Base-by-base conservation (phyloP, 2,113 vertebrate species). In the Podocnemis expansa region DNA sequence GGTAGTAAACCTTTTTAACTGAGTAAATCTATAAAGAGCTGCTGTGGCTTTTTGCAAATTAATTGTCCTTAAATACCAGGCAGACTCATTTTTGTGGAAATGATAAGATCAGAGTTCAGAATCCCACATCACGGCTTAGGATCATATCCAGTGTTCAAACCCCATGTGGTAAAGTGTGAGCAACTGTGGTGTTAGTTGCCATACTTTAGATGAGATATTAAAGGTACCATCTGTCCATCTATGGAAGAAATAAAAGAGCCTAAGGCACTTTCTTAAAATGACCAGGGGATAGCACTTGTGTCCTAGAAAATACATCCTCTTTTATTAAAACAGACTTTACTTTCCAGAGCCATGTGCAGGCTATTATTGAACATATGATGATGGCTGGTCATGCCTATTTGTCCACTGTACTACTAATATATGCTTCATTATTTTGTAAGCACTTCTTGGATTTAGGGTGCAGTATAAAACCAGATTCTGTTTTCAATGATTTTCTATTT, bases 381-480 rank as follows among this genome's bases (percentile, higher is more conserved):
- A 45, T 82, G 67, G 8, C 31, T 80, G 10, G 38, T 93, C 91
- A 87, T 89, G 14, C 56, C 47, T 75, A 4, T 85, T 29, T 83
- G 4, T 76, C 60, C 24, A 0, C 8, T 91, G 24, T 89, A 29
- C 16, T 83, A 24, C 51, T 86, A 38, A 70, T 89, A 87, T 93
- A 60, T 58, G 55, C 2, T 51, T 56, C 90, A 25, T 47, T 81
- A 49, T 45, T 96, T 93, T 54, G 54, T 82, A 63, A 94, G 47
- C 5, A 83, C 54, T 93, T 91, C 73, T 91, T 76, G n/a, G 58
- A 75, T 82, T 81, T 82, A 93, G 10, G 13, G 2, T 70, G 6
- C 78, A 79, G 91, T 91, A n/a, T 92, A 92, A 92, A 85, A 5
- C 3, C 52, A 84, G 60, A 89, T 88, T 93, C 90, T 76, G 70